Conservation (phyloP, 2,113 vertebrate genomes). For the Alligator sinensis region DNA sequence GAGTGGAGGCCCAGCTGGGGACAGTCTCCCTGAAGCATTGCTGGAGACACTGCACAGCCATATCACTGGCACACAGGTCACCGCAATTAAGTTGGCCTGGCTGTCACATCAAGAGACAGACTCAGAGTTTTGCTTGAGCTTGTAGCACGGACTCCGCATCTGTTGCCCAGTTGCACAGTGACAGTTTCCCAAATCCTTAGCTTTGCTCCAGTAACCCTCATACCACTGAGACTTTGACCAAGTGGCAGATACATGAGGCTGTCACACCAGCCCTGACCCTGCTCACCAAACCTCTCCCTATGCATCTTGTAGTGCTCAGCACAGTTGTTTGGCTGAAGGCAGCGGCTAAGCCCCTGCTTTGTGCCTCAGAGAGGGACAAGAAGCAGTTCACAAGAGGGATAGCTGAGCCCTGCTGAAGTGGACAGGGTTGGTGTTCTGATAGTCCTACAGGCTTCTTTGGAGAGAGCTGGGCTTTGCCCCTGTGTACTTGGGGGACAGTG, state of each 20-base stretch:
- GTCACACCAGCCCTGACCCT: neutral
- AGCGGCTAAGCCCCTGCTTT: neutral
- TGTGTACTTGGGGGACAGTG: neutral
- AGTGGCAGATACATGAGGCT: neutral
- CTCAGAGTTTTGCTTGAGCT: neutral
- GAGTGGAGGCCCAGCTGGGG: neutral
- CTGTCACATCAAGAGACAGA: neutral
- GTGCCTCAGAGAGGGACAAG: neutral
- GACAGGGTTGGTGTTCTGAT: neutral
- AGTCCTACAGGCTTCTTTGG: neutral
- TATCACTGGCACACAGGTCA: too few relatives aligned
- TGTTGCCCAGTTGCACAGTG: neutral
- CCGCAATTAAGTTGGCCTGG: too few relatives aligned
- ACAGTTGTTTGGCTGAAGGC: too few relatives aligned
- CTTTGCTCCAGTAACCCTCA: neutral
- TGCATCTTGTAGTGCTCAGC: neutral
- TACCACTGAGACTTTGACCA: neutral
- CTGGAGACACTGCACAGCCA: neutral
- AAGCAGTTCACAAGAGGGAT: neutral
- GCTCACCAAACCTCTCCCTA: neutral
- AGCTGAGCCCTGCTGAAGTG: neutral
- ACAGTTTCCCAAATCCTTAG: neutral
- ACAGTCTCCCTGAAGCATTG: neutral
- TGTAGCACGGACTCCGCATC: neutral
- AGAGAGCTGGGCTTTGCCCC: neutral